Percentiles rank a stretch among this genome's conserved stretches.
These are phyloP conservation scores for Ophion ellenae DNA, from an alignment of 2,888 invertebrate species.

Conservation along the genomic window DNA sequence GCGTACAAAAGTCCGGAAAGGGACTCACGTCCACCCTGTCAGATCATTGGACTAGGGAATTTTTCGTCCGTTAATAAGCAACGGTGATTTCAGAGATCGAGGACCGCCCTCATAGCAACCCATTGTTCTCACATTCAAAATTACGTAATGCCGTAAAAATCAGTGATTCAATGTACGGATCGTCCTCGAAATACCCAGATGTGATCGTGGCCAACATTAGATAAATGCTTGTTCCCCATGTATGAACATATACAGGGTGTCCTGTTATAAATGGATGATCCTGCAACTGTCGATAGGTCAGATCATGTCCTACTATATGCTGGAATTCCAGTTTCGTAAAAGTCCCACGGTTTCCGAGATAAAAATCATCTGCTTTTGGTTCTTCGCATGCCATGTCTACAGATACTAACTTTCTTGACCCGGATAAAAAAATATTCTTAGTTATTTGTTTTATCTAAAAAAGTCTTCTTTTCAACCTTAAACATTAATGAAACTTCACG, in stretches of 20 bases:
- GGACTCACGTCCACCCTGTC: neutral
- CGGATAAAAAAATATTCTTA: too few relatives aligned
- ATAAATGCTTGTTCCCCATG: neutral
- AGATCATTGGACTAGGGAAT: constrained; percentile 13
- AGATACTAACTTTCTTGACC: too few relatives aligned
- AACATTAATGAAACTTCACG: too few relatives aligned
- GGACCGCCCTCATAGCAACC: neutral
- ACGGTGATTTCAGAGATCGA: neutral
- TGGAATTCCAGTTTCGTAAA: too few relatives aligned
- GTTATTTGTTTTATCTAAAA: too few relatives aligned
- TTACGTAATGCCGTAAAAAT: neutral
- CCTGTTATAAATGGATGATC: too few relatives aligned
- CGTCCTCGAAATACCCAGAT: neutral
- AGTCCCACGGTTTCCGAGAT: too few relatives aligned
- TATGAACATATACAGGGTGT: neutral
- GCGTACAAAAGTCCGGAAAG: neutral
- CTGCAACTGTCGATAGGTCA: too few relatives aligned
- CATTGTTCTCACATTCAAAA: neutral
- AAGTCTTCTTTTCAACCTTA: too few relatives aligned
- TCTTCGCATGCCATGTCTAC: too few relatives aligned
- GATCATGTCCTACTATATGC: too few relatives aligned
- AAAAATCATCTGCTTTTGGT: too few relatives aligned
- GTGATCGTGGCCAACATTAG: neutral
- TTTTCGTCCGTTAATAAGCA: constrained; percentile 1
- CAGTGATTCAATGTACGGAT: neutral